phyloP scores from a whole-genome alignment of 2,797 vertebrate species.

The Pitangus sulphuratus region DNA sequence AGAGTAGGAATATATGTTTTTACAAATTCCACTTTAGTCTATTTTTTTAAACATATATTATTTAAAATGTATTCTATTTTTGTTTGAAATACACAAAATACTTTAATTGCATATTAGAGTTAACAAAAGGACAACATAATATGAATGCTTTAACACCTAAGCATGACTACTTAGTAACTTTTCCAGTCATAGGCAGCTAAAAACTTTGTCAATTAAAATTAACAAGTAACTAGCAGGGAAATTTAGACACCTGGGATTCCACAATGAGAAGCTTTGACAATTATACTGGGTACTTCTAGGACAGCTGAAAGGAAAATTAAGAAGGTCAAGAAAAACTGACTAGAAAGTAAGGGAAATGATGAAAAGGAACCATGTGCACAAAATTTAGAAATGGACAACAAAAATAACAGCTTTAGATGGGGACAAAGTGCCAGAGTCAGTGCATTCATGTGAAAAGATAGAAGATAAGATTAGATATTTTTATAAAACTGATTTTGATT shows the following conservation, averaged over 20 bases:
- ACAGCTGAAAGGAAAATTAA: neutral
- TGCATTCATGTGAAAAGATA: neutral
- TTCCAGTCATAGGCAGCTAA: neutral
- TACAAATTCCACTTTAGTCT: neutral
- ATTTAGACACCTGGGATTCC: neutral
- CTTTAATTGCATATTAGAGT: neutral
- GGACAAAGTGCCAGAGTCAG: neutral
- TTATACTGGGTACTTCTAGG: neutral
- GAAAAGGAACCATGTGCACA: neutral
- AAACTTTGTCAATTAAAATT: neutral
- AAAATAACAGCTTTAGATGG: neutral
- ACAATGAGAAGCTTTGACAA: neutral
- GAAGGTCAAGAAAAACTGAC: neutral
- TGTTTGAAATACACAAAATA: neutral
- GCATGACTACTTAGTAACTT: neutral
- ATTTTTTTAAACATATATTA: neutral
- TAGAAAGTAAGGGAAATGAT: neutral
- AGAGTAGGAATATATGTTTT: neutral
- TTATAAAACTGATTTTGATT: neutral
- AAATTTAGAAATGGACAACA: neutral
- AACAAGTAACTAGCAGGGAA: neutral
- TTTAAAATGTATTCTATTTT: neutral
- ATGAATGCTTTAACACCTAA: neutral
- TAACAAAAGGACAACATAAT: neutral
- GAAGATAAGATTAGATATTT: neutral